Evolutionary conservation across 2,888 invertebrate genomes (phyloP), one percentile per base, ranked within the genome.

Genomic region (Trissoscelio sp.): DNA sequence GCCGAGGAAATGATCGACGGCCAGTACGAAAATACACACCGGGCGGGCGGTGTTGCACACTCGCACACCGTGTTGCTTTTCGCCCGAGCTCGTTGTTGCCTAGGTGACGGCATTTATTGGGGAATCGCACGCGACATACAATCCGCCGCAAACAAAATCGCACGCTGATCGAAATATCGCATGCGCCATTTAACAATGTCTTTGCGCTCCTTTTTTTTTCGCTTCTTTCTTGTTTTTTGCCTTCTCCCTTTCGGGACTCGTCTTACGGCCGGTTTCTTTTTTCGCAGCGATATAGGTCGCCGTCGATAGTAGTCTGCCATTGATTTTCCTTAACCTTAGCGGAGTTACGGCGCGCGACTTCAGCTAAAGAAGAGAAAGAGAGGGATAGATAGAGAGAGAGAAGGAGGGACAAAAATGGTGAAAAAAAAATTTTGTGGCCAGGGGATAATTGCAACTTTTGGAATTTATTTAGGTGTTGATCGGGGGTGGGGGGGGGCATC

Each of bases 251-350:
- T 16, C 5, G 22, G 11, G 4, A 11, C 34, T 58, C 57, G 37
- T 62, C 51, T 70, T 78, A 31, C 57, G 55, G 16, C 28, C 11
- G 31, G 62, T 53, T 66, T 67, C 48, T 73, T 62, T 67, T 58
- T 53, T 42, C 12, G 60, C 48, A 3, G 57, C 70, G 24, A 77
- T 81, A 72, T 80, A 80, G 80, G 80, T 80, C 80, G 64, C 51
- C 57, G 69, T 69, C 80, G 57, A 75, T 80, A 75, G 70, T 64
- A 64, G 80, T 69, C 73, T 74, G 64, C 57, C 81, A 81, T 81
- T 72, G 81, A 81, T 81, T 81, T 81, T 81, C 66, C 75, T 81
- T 81, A 81, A 81, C 81, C 75, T 77, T 66, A 77, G 75, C 48
- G n/a, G 37, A 58, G 31, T 67, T 51, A 66, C 39, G 42, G 24